phyloP scores from a whole-genome alignment of 1,140 invertebrate genomes.

The Aphelinus atriplicis region DNA sequence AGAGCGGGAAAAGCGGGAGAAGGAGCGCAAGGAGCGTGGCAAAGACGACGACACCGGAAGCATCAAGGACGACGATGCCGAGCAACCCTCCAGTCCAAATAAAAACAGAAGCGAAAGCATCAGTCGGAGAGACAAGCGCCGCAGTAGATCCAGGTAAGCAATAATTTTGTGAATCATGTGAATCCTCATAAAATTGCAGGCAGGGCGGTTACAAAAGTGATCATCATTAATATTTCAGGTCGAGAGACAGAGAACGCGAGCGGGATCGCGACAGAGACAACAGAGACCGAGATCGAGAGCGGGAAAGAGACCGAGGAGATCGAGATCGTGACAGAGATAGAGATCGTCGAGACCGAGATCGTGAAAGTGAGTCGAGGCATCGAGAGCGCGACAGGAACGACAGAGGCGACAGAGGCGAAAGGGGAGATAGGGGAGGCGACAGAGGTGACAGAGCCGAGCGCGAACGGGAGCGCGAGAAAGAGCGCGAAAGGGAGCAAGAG shows the following conservation, averaged over 20 bases:
- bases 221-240: background rate
- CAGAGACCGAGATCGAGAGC: conserved; percentile 57
- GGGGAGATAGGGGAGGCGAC: conserved; percentile 47
- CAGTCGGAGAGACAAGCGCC: conserved; percentile 61
- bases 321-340: conserved; percentile 53
- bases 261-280: conserved; percentile 53
- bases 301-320: conserved; percentile 55
- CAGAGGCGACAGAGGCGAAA: conserved; percentile 60
- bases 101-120: conserved; percentile 54
- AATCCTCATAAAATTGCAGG: background rate
- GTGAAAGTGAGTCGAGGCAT: conserved; percentile 44
- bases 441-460: conserved; percentile 60
- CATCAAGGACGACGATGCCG: conserved; percentile 63
- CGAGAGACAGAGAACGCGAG: conserved; percentile 61
- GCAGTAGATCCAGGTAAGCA: conserved; percentile 66
- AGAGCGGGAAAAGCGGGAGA: conserved; percentile 62
- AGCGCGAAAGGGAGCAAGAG: conserved; percentile 47
- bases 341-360: conserved; percentile 54
- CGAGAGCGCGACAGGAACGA: conserved; percentile 43
- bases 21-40: conserved; percentile 55
- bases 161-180: conserved; percentile 6
- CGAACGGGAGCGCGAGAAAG: conserved; percentile 48
- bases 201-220: conserved; percentile 17
- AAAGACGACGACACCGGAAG: conserved; percentile 50
- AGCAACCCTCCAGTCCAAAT: conserved; percentile 63